These are phyloP conservation scores for Epistrophe eligans DNA, from an alignment of 2,888 invertebrate species.

Conservation along the genomic window DNA sequence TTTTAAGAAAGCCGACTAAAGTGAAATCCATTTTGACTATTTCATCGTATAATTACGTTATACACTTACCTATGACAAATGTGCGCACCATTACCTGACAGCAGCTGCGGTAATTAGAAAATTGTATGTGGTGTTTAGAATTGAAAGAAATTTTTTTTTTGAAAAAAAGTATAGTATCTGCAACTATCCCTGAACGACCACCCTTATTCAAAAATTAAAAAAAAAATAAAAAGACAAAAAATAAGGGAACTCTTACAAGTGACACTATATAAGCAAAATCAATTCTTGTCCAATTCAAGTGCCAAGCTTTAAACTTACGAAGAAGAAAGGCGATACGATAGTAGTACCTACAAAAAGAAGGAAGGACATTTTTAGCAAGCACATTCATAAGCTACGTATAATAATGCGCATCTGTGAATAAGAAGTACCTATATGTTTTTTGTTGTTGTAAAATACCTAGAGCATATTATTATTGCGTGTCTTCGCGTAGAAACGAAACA, in stretches of 20 bases:
- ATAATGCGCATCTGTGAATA: conserved; percentile 44
- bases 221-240: conserved; percentile 9
- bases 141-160: background rate
- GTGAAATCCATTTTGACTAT: conserved; percentile 47
- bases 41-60: conserved; percentile 65
- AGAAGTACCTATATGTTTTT: conserved; percentile 16
- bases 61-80: conserved; percentile 63
- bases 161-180: background rate
- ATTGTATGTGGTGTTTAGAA: conserved; percentile 17
- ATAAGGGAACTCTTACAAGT: conserved; percentile 69
- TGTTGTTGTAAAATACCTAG: background rate
- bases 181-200: background rate
- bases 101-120: conserved; percentile 50
- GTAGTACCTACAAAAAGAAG: background rate
- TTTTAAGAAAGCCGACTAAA: conserved; percentile 60
- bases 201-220: too few relatives aligned
- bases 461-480: background rate
- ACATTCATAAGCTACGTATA: conserved; percentile 23
- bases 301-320: conserved; percentile 15
- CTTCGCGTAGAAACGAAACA: conserved; percentile 39
- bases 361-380: conserved; percentile 21
- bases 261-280: conserved; percentile 60
- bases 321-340: background rate
- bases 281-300: conserved; percentile 48
- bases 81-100: conserved; percentile 68